Base-by-base conservation (phyloP, 2,888 invertebrate species). In the Agonopterix arenella region DNA sequence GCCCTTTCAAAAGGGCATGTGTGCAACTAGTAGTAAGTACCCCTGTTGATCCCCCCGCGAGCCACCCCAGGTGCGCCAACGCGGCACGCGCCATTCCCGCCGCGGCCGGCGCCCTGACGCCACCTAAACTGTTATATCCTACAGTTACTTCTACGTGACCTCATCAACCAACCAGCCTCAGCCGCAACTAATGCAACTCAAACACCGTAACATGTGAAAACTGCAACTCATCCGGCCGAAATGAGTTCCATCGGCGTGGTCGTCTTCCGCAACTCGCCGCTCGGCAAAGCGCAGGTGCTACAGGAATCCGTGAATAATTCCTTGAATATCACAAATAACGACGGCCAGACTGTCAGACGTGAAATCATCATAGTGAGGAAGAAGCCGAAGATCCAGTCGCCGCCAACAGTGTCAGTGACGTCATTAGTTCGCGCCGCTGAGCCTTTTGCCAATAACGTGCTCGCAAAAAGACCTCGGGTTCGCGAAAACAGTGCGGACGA, bases 231-330 rank as follows among this genome's bases (percentile, higher is more conserved):
- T 74, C 71, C 48, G 57, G 58, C 54, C 69, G 76, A 80, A 80
- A 90, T 90, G 90, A 90, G 90, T 70, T 89, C 91, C 57, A 83
- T 91, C 62, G 90, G 90, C 71, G 90, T 91, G 56, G 91, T 91
- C 56, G 90, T 90, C 68, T 90, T 89, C 81, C 90, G 91, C 80
- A 90, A 90, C 80, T 89, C 90, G 60, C 83, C 89, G 59, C 82
- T 90, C 64, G 82, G 82, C 70, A 91, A 91, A 70, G 74, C 90
- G 83, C 92, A 92, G 90, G 90, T 93, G 82, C 90, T 93, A 60
- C 92, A 92, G 68, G 92, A 92, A 75, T 82, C 90, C 74, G 90
- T 90, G 78, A 91, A 91, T 86, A 91, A 90, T 84, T 77, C 86
- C 69, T 75, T 86, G 70, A 91, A 90, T 70, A 91, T 90, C 71